These are phyloP conservation scores for Melanostigma gelatinosum DNA, from an alignment of 2,113 vertebrate genomes.

Conservation along the genomic window DNA sequence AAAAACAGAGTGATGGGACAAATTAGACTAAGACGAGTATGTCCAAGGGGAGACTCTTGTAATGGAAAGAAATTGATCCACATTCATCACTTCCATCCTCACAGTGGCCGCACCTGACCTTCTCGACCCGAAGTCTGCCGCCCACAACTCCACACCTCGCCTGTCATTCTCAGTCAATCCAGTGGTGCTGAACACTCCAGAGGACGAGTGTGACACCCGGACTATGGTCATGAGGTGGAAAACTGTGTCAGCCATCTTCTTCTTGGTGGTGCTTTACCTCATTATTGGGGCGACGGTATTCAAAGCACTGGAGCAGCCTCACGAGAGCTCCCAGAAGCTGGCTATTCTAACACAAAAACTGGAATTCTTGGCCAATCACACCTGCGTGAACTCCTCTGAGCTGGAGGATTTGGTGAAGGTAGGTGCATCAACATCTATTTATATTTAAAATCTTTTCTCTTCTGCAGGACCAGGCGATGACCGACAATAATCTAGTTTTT, in stretches of 20 bases:
- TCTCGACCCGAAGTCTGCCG: constrained; percentile 96
- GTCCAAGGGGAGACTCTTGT: not conserved
- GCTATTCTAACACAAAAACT: constrained; percentile 92
- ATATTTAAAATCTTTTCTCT: not conserved
- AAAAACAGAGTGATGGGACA: not conserved
- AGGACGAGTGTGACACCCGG: constrained; percentile 84
- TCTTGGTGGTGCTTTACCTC: constrained; percentile 96
- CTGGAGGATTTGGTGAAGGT: constrained; percentile 97
- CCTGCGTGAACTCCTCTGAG: constrained; percentile 93
- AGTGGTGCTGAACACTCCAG: constrained; percentile 86
- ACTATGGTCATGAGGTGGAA: constrained; percentile 99
- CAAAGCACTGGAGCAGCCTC: constrained; percentile 94
- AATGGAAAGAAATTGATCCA: constrained; percentile 6
- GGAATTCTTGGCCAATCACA: constrained; percentile 88
- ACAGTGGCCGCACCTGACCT: constrained; percentile 98
- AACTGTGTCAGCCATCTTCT: constrained; percentile 96
- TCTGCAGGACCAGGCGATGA: not conserved
- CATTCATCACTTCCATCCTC: constrained; percentile 44
- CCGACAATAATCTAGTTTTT: not conserved
- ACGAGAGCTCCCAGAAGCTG: constrained; percentile 91
- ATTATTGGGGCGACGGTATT: constrained; percentile 97
- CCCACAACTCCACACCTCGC: constrained; percentile 95
- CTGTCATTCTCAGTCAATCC: constrained; percentile 95
- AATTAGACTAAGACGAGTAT: not conserved
- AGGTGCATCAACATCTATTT: constrained; percentile 21